Percentiles rank a stretch among this genome's conserved stretches.
phyloP scores from a whole-genome alignment of 30 jellyfish, hydroid and myxozoan genomes.

The Morbakka virulenta region DNA sequence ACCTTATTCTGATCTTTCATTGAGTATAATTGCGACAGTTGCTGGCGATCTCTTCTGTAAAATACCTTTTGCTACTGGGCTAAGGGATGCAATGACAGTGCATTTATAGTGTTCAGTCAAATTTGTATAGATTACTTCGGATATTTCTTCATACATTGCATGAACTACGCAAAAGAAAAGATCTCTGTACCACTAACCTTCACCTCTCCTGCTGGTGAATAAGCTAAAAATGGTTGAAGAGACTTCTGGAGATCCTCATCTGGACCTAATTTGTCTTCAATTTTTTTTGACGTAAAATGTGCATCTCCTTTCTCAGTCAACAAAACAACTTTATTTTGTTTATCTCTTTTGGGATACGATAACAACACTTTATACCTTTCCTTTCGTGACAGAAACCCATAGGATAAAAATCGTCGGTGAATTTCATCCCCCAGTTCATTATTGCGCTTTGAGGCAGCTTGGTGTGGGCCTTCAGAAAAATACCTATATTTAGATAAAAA shows the following conservation, averaged over 20 bases:
- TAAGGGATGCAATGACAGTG: too few relatives aligned
- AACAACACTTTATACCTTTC: constrained; percentile 60
- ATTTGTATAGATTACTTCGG: too few relatives aligned
- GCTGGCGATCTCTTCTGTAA: too few relatives aligned
- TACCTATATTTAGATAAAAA: too few relatives aligned
- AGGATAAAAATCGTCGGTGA: constrained; percentile 52
- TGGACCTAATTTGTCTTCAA: constrained; percentile 59
- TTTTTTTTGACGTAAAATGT: constrained; percentile 51
- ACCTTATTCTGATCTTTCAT: too few relatives aligned
- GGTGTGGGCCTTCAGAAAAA: constrained; percentile 75
- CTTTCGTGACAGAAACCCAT: constrained; percentile 68
- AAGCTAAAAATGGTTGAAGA: constrained; percentile 85
- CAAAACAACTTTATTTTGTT: constrained; percentile 63
- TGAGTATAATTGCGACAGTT: too few relatives aligned
- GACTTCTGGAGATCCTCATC: constrained; percentile 43
- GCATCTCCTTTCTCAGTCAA: constrained; percentile 29
- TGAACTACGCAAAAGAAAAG: too few relatives aligned
- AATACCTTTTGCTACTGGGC: too few relatives aligned
- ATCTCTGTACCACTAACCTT: too few relatives aligned
- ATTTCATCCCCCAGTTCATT: constrained; percentile 71
- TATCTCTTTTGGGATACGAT: constrained; percentile 63
- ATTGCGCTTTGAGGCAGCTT: constrained; percentile 74
- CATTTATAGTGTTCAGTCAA: too few relatives aligned
- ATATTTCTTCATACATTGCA: too few relatives aligned
- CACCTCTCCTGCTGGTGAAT: constrained; percentile 70